Conservation (phyloP, 2,797 vertebrate species). For the Miichthys miiuy region DNA sequence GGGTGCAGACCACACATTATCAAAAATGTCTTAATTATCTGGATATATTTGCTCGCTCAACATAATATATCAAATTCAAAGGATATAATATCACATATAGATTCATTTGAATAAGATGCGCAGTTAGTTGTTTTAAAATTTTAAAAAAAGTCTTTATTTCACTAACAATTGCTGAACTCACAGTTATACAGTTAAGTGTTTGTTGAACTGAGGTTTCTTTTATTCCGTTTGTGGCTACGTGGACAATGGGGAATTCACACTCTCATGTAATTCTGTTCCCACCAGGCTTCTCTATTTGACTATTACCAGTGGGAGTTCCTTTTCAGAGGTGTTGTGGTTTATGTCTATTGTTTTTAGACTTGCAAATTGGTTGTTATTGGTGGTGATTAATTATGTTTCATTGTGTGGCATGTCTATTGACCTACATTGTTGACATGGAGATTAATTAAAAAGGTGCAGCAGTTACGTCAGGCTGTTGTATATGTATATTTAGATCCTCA, state of each 20-base stretch:
- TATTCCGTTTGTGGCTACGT: background rate
- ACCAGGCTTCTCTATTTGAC: constrained; percentile 2
- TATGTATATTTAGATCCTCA: background rate
- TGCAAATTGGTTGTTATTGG: background rate
- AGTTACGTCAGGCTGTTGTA: background rate
- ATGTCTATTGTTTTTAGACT: background rate
- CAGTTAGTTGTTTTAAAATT: background rate
- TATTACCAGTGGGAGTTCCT: background rate
- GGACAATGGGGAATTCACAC: constrained; percentile 1
- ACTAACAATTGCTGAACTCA: background rate
- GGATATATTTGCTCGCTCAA: background rate
- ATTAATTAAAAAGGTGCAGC: background rate
- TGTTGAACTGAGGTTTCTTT: constrained; percentile 9
- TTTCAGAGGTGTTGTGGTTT: constrained; percentile 13
- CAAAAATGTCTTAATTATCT: background rate
- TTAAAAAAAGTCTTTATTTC: background rate
- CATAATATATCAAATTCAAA: background rate
- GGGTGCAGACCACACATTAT: constrained; percentile 41
- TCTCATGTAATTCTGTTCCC: constrained; percentile 2
- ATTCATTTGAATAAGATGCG: background rate
- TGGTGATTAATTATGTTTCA: background rate
- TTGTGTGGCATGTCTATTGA: background rate
- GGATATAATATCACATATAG: background rate
- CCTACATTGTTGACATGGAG: background rate
- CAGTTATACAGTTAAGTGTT: background rate